phyloP scores from a whole-genome alignment of 2,888 invertebrate species.

The Mylabris sibirica region DNA sequence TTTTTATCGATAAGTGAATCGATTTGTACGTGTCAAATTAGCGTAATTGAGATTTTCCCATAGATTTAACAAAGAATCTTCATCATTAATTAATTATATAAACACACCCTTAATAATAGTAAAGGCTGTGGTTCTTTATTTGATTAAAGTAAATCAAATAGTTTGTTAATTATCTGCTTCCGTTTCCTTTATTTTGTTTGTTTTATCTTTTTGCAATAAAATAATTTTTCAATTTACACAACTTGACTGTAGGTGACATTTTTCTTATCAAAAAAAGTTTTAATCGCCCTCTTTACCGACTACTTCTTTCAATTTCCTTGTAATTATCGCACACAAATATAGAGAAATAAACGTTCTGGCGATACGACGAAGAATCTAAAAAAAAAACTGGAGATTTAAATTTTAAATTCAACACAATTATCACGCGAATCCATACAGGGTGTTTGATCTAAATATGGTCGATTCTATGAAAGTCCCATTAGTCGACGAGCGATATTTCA shows the following conservation, averaged over 20 bases:
- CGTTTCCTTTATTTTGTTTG: neutral
- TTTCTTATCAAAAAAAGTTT: neutral
- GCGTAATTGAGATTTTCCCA: neutral
- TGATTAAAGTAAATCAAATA: no score
- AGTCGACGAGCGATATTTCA: no score
- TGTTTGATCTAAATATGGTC: no score
- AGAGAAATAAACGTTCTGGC: neutral
- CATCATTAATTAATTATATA: no score
- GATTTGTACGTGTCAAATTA: neutral
- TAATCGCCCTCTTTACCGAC: neutral
- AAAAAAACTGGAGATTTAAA: neutral
- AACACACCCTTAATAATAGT: no score
- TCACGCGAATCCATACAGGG: neutral
- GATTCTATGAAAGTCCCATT: no score
- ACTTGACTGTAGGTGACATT: neutral
- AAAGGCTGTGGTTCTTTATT: no score
- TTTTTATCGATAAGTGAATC: neutral
- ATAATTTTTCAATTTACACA: neutral
- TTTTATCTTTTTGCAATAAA: neutral
- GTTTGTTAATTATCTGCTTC: no score
- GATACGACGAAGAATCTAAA: no score
- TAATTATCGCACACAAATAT: neutral
- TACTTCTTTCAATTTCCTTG: neutral
- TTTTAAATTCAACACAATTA: neutral
- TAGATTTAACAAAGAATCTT: no score